Conservation (phyloP, 2,797 vertebrate species). For the Sebastes alutus region DNA sequence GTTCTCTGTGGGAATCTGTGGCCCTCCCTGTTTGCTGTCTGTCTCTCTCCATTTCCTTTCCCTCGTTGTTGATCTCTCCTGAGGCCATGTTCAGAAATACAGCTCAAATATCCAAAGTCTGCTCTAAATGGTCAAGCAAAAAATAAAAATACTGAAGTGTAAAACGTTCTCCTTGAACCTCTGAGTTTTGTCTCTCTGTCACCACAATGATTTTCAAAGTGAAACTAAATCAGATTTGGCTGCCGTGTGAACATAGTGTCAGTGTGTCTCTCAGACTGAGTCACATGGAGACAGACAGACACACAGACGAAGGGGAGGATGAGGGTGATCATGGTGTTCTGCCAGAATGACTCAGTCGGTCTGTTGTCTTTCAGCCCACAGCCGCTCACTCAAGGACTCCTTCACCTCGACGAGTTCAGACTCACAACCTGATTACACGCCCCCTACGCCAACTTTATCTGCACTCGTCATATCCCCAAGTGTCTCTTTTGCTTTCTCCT, state of each 20-base stretch:
- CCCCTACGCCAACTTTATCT: slow-evolving; percentile 8
- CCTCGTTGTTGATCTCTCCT: not conserved
- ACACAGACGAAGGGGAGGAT: slow-evolving; percentile 26
- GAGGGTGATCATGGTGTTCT: slow-evolving; percentile 48
- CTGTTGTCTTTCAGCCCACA: slow-evolving; percentile 58
- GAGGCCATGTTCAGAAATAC: slow-evolving; percentile 19
- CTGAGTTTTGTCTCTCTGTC: not conserved
- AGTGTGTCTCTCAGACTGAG: slow-evolving; percentile 50
- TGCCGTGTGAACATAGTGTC: slow-evolving; percentile 19
- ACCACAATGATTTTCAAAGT: not conserved
- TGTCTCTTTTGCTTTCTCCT: not conserved
- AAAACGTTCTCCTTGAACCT: not conserved
- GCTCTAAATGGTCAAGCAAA: not conserved
- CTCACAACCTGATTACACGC: slow-evolving; percentile 3
- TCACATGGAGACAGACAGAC: slow-evolving; percentile 45
- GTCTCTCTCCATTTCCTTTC: not conserved
- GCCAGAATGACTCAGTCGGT: slow-evolving; percentile 67
- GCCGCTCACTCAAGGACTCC: slow-evolving; percentile 29
- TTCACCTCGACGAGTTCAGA: slow-evolving; percentile 40
- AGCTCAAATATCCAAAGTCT: not conserved
- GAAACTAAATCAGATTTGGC: slow-evolving; percentile 11
- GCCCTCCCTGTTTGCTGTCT: not conserved
- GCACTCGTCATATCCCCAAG: not conserved
- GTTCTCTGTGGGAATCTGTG: not conserved
- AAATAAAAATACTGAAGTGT: not conserved